These are phyloP conservation scores for Patella ulyssiponensis DNA, from an alignment of 2,888 invertebrate genomes.

Conservation along the genomic window DNA sequence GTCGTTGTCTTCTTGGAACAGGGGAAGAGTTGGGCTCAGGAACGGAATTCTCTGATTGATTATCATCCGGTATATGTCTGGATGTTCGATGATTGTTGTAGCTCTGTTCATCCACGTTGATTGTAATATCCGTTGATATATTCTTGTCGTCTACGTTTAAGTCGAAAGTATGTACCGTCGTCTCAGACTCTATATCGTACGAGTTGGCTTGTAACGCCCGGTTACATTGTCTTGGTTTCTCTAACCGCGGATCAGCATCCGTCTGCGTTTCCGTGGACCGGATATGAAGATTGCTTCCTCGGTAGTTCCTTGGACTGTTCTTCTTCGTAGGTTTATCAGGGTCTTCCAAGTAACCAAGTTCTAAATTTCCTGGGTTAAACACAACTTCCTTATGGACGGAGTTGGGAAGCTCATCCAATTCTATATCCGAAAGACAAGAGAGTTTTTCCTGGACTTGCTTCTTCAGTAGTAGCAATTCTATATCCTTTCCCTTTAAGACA, in stretches of 20 bases:
- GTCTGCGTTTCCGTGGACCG: constrained; percentile 45
- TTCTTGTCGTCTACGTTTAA: constrained; percentile 29
- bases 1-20: constrained; percentile 35
- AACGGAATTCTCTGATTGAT: constrained; percentile 37
- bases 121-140: constrained; percentile 27
- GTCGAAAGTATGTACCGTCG: constrained; percentile 41
- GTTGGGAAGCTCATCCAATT: constrained; percentile 63
- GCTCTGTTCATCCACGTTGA: constrained; percentile 12
- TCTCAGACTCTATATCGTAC: constrained; percentile 30
- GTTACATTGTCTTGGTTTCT: background rate
- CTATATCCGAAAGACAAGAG: constrained; percentile 62
- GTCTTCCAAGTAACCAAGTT: constrained; percentile 69
- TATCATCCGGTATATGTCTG: constrained; percentile 9
- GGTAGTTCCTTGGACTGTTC: constrained; percentile 45
- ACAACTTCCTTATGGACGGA: constrained; percentile 65
- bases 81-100: no score
- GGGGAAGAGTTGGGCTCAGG: constrained; percentile 36
- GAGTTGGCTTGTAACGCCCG: constrained; percentile 24
- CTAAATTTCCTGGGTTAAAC: constrained; percentile 66
- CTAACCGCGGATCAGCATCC: constrained; percentile 34
- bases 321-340: constrained; percentile 53
- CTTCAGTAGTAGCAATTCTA: constrained; percentile 71
- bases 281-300: constrained; percentile 20
- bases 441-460: constrained; percentile 72
- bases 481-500: constrained; percentile 72